Conservation (phyloP, 2,113 vertebrate genomes). For the Chelonoidis abingdonii region DNA sequence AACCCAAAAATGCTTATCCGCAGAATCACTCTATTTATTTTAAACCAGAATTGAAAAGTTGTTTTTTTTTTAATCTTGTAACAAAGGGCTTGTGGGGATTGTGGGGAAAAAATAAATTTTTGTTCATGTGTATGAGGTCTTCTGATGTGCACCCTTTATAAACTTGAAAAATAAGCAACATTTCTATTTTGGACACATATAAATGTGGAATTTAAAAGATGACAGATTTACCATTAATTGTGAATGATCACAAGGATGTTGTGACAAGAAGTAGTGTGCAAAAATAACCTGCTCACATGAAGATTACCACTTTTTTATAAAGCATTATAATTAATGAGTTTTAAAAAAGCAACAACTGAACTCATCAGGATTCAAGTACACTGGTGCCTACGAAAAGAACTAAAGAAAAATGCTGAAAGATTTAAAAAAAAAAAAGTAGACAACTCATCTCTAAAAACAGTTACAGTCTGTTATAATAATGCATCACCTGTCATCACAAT, state of each 20-base stretch:
- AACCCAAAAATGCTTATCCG: not conserved
- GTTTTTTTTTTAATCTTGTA: not conserved
- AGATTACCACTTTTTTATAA: not conserved
- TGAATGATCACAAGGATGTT: not conserved
- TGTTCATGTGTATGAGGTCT: not conserved
- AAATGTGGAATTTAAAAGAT: not conserved
- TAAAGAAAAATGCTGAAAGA: not conserved
- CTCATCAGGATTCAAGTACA: not conserved
- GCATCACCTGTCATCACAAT: fast-evolving
- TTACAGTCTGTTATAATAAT: not conserved
- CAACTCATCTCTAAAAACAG: not conserved
- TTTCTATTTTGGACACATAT: not conserved
- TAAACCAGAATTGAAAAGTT: slow-evolving; percentile 3
- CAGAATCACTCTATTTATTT: not conserved
- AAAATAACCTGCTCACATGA: not conserved
- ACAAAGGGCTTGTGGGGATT: not conserved
- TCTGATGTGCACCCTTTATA: not conserved
- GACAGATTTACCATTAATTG: not conserved
- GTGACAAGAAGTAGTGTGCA: not conserved
- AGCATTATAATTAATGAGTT: not conserved
- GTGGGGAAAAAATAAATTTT: not conserved
- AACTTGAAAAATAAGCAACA: not conserved
- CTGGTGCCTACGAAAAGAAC: not conserved
- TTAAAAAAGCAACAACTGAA: not conserved
- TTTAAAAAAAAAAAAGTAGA: not conserved